These are phyloP conservation scores for Dryobates pubescens DNA, from an alignment of 2,797 vertebrate species.

Conservation along the genomic window DNA sequence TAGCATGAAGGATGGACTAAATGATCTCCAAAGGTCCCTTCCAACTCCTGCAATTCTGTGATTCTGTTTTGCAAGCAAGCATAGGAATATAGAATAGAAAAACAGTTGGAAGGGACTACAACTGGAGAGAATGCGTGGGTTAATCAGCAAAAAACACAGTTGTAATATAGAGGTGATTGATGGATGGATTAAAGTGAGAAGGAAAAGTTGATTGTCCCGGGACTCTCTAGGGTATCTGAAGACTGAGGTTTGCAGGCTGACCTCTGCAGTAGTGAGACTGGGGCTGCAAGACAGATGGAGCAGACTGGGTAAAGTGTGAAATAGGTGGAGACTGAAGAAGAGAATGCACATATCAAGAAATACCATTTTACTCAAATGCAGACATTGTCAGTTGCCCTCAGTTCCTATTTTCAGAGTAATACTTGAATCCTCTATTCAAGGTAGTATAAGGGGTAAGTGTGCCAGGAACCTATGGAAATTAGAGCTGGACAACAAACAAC, in stretches of 20 bases:
- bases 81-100: not conserved
- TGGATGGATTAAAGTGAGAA: not conserved
- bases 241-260: not conserved
- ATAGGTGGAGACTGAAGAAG: not conserved
- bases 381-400: not conserved
- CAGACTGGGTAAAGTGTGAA: accelerated
- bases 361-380: not conserved
- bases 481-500: not conserved
- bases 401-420: not conserved
- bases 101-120: not conserved
- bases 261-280: not conserved
- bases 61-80: not conserved
- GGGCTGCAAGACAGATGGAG: not conserved
- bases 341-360: not conserved
- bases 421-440: not conserved
- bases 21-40: not conserved
- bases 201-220: not conserved
- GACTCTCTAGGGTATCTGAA: not conserved
- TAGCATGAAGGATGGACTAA: not conserved
- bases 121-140: not conserved
- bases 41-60: not conserved
- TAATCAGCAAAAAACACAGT: not conserved
- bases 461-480: not conserved
- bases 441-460: not conserved
- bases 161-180: not conserved